A percentile compares a stretch with the other conserved stretches of the same genome.
Conservation (phyloP, 2,888 invertebrate species). For the Amphiduros pacificus region DNA sequence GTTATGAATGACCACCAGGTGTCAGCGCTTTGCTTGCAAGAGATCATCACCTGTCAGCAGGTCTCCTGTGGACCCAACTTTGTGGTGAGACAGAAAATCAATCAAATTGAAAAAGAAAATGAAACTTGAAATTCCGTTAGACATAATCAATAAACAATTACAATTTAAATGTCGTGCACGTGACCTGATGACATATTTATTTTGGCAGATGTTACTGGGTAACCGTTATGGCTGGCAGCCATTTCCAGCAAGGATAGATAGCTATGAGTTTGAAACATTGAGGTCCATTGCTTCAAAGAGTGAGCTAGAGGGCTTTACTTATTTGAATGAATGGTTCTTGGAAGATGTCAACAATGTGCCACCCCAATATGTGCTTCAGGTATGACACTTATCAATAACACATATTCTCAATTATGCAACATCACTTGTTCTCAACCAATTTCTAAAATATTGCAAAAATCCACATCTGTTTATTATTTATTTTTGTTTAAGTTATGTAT, state of each 20-base stretch:
- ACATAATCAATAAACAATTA: too few species aligned
- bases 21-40: constrained; percentile 27
- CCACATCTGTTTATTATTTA: too few species aligned
- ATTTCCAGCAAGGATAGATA: constrained; percentile 39
- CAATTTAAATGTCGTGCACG: too few species aligned
- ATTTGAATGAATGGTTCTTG: constrained; percentile 47
- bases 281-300: constrained; percentile 26
- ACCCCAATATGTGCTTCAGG: constrained; percentile 46
- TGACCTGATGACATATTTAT: too few species aligned
- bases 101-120: too few species aligned
- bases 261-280: constrained; percentile 39
- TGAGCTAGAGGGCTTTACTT: constrained; percentile 9
- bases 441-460: too few species aligned
- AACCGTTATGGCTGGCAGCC: constrained; percentile 53
- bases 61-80: constrained; percentile 33
- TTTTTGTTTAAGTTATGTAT: too few species aligned
- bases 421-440: too few species aligned
- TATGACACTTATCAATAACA: too few species aligned
- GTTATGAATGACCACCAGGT: constrained; percentile 32
- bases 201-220: constrained; percentile 43
- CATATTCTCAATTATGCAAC: too few species aligned
- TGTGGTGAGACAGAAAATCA: constrained; percentile 32
- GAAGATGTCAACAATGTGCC: constrained; percentile 50
- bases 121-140: too few species aligned
- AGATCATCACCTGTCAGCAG: constrained; percentile 27